phyloP scores from a whole-genome alignment of 1,140 invertebrate genomes.

The Brachionus sp. region DNA sequence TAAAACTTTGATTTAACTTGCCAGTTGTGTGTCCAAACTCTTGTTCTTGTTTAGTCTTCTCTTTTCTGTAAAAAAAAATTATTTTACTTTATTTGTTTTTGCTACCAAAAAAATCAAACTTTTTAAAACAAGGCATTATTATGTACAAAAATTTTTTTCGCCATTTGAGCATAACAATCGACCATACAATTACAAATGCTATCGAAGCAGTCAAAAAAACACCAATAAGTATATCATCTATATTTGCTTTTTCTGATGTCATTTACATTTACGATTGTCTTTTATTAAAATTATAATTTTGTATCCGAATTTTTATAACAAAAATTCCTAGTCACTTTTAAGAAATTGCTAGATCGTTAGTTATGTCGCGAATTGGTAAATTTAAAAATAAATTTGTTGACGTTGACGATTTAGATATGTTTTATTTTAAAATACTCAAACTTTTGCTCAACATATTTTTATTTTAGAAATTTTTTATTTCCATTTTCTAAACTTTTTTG shows the following conservation, averaged over 20 bases:
- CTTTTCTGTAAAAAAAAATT: neutral
- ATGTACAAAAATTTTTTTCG: slow-evolving; percentile 26
- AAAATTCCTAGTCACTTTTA: neutral
- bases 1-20: neutral
- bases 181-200: slow-evolving; percentile 15
- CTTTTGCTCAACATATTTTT: slow-evolving; percentile 33
- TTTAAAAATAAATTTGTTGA: slow-evolving; percentile 32
- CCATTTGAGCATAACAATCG: slow-evolving; percentile 34
- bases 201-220: slow-evolving; percentile 19
- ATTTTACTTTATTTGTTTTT: neutral
- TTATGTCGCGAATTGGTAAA: slow-evolving; percentile 36
- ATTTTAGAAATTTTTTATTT: neutral
- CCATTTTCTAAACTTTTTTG: neutral
- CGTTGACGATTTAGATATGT: slow-evolving; percentile 34
- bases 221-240: slow-evolving; percentile 43
- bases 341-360: neutral
- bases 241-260: slow-evolving; percentile 3
- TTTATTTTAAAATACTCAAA: slow-evolving; percentile 14
- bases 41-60: neutral
- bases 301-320: neutral
- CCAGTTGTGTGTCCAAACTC: neutral
- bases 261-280: slow-evolving; percentile 8
- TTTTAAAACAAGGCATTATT: slow-evolving; percentile 23
- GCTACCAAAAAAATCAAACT: neutral
- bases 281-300: neutral